These are phyloP conservation scores for Megalops atlanticus DNA, from an alignment of 2,113 vertebrate species.

Conservation along the genomic window DNA sequence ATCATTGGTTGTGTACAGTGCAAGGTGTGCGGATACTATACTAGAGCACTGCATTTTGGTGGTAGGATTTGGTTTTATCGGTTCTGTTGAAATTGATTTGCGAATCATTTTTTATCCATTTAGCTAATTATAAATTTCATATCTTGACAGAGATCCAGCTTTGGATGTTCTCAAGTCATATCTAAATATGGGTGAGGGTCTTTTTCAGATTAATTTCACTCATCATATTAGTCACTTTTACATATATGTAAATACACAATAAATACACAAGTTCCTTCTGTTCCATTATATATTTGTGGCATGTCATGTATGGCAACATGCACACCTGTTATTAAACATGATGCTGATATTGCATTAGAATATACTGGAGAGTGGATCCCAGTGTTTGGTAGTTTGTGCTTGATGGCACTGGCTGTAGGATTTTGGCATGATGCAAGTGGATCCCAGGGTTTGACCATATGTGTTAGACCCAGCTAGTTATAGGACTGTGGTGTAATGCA, in stretches of 20 bases:
- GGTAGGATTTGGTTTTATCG: not conserved
- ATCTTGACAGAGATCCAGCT: conserved; percentile 62
- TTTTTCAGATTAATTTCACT: not conserved
- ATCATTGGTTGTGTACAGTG: too few species aligned
- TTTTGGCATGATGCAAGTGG: not conserved
- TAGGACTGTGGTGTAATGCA: not conserved
- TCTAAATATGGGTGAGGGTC: conserved; percentile 77
- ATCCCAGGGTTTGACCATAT: not conserved
- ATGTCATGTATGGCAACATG: too few species aligned
- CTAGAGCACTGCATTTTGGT: not conserved
- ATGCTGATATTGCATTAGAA: too few species aligned
- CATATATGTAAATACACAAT: too few species aligned
- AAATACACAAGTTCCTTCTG: too few species aligned
- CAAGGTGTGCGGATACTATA: too few species aligned
- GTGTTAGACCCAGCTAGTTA: too few species aligned
- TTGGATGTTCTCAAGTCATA: conserved; percentile 70
- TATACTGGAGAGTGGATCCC: too few species aligned
- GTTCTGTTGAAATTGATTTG: not conserved
- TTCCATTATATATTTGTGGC: too few species aligned
- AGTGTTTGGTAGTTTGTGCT: too few species aligned
- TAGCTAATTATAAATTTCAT: conserved; percentile 12
- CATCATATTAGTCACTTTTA: not conserved
- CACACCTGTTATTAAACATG: too few species aligned
- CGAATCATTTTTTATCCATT: not conserved
- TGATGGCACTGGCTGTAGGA: not conserved